Percentiles rank a stretch among this genome's conserved stretches.
Evolutionary conservation across 1,140 invertebrate genomes (phyloP).

Genomic region (roundworm (Caenorhabditis elegans)): DNA sequence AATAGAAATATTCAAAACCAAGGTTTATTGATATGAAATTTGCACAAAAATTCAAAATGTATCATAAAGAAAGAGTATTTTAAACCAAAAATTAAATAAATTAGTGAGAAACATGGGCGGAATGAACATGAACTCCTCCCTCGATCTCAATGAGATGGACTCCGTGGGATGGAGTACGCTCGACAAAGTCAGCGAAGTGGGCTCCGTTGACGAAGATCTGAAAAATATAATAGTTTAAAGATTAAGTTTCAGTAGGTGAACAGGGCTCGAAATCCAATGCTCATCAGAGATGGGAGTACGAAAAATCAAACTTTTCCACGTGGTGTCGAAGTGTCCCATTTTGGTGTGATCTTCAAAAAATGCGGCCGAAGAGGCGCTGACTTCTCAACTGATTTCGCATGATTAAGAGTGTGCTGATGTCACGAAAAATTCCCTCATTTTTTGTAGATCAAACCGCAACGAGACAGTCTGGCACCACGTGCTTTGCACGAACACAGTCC

Average conservation of each 20-base stretch:
- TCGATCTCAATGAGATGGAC: slow-evolving; percentile 34
- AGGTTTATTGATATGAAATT: too few relatives aligned
- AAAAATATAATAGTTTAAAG: background rate
- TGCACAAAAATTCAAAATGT: too few relatives aligned
- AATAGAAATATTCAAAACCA: too few relatives aligned
- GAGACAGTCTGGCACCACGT: too few relatives aligned
- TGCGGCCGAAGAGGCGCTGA: too few relatives aligned
- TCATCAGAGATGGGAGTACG: background rate
- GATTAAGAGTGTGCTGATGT: too few relatives aligned
- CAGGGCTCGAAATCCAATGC: background rate
- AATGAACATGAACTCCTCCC: slow-evolving; percentile 44
- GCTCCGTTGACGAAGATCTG: slow-evolving; percentile 42
- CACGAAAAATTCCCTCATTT: too few relatives aligned
- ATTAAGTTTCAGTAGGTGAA: background rate
- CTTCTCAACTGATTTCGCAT: too few relatives aligned
- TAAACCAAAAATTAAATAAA: background rate
- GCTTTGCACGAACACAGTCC: too few relatives aligned
- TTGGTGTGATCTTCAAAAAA: too few relatives aligned
- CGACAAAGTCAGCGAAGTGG: slow-evolving; percentile 33
- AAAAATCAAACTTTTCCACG: background rate
- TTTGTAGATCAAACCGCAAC: too few relatives aligned
- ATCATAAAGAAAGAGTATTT: background rate
- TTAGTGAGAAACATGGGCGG: slow-evolving; percentile 40
- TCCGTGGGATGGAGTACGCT: slow-evolving; percentile 12
- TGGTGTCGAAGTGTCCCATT: too few relatives aligned